These are phyloP conservation scores for Ctenopoma kingsleyae DNA, from an alignment of 2,797 vertebrate genomes.

Conservation along the genomic window DNA sequence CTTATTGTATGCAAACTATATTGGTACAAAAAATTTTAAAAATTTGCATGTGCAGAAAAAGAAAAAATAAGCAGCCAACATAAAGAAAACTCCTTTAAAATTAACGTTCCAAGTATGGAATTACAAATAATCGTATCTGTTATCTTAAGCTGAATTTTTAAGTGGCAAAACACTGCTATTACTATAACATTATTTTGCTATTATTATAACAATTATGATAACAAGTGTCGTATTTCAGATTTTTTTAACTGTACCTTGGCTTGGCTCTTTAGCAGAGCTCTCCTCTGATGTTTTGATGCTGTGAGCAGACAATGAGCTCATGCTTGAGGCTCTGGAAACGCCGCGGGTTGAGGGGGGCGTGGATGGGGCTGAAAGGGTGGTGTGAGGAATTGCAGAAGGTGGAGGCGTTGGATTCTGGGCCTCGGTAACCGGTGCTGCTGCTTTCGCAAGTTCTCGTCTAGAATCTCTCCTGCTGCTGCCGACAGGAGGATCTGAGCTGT, in stretches of 20 bases:
- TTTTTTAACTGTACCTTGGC: slow-evolving; percentile 77
- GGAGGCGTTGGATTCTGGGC: slow-evolving; percentile 56
- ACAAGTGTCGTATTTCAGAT: background rate
- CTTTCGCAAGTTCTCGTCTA: slow-evolving; percentile 85
- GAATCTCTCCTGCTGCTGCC: slow-evolving; percentile 84
- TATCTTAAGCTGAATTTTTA: no score
- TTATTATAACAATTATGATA: no score
- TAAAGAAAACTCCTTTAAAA: no score
- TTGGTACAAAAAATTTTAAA: no score
- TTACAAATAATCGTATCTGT: background rate
- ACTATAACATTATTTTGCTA: no score
- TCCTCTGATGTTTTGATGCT: slow-evolving; percentile 88
- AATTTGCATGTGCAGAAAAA: no score
- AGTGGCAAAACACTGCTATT: no score
- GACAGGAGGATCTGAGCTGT: slow-evolving; percentile 92
- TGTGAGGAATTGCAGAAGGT: slow-evolving; percentile 34
- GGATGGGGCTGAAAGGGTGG: slow-evolving; percentile 72
- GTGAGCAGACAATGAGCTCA: slow-evolving; percentile 88
- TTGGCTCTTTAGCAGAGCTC: slow-evolving; percentile 82
- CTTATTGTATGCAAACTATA: no score
- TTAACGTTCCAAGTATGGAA: background rate
- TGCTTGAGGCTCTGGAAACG: slow-evolving; percentile 87
- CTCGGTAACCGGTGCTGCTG: slow-evolving; percentile 50
- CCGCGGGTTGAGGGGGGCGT: slow-evolving; percentile 80
- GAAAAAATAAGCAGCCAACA: no score